Percentiles rank a stretch among this genome's conserved stretches.
Conservation (phyloP, 2,888 invertebrate species). For the Daptonema setosum region DNA sequence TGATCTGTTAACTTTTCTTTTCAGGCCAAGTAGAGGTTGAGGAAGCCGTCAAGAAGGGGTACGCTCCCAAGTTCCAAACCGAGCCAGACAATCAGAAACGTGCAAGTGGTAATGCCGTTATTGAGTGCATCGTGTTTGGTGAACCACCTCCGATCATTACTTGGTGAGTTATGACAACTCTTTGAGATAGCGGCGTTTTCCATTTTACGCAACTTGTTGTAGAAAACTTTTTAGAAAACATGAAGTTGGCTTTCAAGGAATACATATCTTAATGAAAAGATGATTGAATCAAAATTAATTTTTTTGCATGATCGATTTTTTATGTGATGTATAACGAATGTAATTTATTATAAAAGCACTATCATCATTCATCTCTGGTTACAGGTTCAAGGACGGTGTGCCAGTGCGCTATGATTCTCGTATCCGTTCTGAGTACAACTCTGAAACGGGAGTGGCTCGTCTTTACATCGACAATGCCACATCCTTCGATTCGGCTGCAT, state of each 20-base stretch:
- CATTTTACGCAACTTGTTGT: no score
- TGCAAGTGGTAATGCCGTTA: neutral
- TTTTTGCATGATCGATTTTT: no score
- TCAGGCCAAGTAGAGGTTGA: no score
- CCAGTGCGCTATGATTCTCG: constrained; percentile 15
- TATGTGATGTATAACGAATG: no score
- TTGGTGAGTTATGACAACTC: neutral
- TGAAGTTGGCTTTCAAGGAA: no score
- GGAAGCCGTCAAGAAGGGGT: constrained; percentile 13
- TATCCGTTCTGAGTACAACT: constrained; percentile 13
- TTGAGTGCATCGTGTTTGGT: neutral
- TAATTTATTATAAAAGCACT: no score
- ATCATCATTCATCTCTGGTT: no score
- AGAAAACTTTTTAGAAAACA: no score
- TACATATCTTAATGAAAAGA: no score
- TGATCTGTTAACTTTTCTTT: no score
- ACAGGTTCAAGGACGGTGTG: constrained; percentile 22
- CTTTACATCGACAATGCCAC: constrained; percentile 19
- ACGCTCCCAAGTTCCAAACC: constrained; percentile 26
- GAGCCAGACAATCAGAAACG: constrained; percentile 26
- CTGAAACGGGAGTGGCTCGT: constrained; percentile 28
- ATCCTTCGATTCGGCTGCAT: constrained; percentile 44
- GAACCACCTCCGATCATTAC: neutral
- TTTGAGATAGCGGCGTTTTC: constrained; percentile 19
- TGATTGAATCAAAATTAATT: no score